Conservation (phyloP, 2,888 invertebrate species). For the Bombyx huttoni region DNA sequence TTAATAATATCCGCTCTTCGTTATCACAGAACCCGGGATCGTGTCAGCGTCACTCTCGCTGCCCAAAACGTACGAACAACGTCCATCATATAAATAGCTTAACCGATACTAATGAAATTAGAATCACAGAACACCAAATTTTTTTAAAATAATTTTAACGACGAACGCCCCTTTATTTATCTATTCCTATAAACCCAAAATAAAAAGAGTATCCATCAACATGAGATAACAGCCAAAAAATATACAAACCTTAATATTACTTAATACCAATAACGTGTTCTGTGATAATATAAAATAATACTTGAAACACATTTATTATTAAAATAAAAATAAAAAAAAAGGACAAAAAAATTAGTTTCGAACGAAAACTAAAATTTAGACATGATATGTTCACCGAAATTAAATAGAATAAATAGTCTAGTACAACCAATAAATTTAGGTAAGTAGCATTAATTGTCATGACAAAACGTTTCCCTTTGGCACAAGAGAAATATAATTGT, state of each 20-base stretch:
- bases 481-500: constrained; percentile 46
- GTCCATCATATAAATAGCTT: constrained; percentile 17
- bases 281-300: not conserved
- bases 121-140: not conserved
- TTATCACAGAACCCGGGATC: constrained; percentile 54
- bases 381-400: constrained; percentile 8
- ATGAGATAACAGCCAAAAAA: not conserved
- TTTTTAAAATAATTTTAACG: too few species aligned
- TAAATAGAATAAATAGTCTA: constrained; percentile 51
- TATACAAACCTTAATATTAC: not conserved
- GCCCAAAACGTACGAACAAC: constrained; percentile 24
- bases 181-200: too few species aligned
- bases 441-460: constrained; percentile 45
- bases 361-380: not conserved
- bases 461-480: constrained; percentile 50
- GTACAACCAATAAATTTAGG: constrained; percentile 30
- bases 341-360: not conserved
- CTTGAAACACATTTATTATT: not conserved
- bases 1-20: constrained; percentile 22
- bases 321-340: not conserved
- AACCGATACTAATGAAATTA: not conserved
- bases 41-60: constrained; percentile 17
- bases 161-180: too few species aligned
- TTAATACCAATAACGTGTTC: not conserved
- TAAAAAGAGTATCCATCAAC: constrained; percentile 2